These are phyloP conservation scores for Eudemis profundana DNA, from an alignment of 2,888 invertebrate genomes.

Conservation along the genomic window DNA sequence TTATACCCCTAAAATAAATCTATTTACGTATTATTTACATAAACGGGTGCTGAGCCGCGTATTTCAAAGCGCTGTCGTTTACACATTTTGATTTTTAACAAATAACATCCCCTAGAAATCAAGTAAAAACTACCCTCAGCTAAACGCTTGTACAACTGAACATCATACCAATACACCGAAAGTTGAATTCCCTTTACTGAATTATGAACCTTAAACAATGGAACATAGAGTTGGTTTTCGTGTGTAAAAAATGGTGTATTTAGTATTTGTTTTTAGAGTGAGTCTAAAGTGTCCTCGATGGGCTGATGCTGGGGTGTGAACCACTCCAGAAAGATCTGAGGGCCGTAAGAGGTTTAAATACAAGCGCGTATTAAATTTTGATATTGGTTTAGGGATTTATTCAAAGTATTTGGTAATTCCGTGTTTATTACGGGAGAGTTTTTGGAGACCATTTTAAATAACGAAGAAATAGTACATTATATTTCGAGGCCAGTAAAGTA, in stretches of 20 bases:
- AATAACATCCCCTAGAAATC: constrained; percentile 35
- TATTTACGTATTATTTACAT: constrained; percentile 3
- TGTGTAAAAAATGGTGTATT: not conserved
- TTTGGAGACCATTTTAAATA: not conserved
- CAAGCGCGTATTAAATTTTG: constrained; percentile 43
- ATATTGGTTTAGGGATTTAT: constrained; percentile 46
- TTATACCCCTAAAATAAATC: too few relatives aligned
- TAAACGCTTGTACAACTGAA: constrained; percentile 23
- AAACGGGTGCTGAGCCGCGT: not conserved
- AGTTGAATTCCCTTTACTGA: not conserved
- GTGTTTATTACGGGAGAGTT: not conserved
- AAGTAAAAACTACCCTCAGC: constrained; percentile 30
- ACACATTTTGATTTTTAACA: constrained; percentile 34
- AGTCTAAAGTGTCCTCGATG: constrained; percentile 47
- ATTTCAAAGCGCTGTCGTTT: constrained; percentile 16
- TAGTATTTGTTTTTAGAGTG: constrained; percentile 35
- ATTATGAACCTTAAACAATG: not conserved
- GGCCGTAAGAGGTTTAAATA: constrained; percentile 49
- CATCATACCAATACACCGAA: not conserved
- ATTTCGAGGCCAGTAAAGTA: too few relatives aligned
- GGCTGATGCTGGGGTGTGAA: constrained; percentile 47
- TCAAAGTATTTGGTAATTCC: constrained; percentile 35
- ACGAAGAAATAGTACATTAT: too few relatives aligned
- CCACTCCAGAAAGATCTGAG: constrained; percentile 46
- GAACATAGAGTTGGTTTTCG: not conserved